phyloP scores from a whole-genome alignment of 2,888 invertebrate species.

The Galeruca laticollis region DNA sequence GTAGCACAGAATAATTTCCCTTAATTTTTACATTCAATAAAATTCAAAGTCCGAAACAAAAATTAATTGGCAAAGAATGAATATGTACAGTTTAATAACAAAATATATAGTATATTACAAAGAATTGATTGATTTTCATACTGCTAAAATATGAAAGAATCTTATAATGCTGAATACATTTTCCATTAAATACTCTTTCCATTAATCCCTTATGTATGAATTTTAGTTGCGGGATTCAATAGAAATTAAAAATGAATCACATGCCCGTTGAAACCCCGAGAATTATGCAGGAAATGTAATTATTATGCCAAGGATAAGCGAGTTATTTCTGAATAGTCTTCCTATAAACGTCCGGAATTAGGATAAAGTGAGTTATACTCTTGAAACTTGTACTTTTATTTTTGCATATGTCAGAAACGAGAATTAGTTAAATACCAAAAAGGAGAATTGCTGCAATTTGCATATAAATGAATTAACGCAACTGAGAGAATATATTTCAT shows the following conservation, averaged over 20 bases:
- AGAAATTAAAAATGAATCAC: constrained; percentile 5
- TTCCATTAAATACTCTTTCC: not conserved
- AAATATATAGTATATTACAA: no score
- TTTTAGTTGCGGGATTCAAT: not conserved
- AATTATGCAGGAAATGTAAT: constrained; percentile 48
- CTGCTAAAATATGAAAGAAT: no score
- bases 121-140: no score
- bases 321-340: constrained; percentile 48
- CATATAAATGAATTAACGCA: not conserved
- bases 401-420: constrained; percentile 8
- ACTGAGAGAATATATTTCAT: not conserved
- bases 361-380: constrained; percentile 41
- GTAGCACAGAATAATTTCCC: no score
- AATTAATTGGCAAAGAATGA: no score
- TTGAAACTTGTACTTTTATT: constrained; percentile 1
- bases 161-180: no score
- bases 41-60: no score
- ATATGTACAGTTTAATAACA: no score
- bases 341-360: constrained; percentile 45
- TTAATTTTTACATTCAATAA: no score
- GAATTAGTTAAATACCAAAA: constrained; percentile 4
- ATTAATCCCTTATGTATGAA: not conserved
- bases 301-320: constrained; percentile 51
- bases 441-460: not conserved
- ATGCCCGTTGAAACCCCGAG: constrained; percentile 16